These are phyloP conservation scores for Eumerus sabulonum DNA, from an alignment of 2,888 invertebrate species.

Conservation along the genomic window DNA sequence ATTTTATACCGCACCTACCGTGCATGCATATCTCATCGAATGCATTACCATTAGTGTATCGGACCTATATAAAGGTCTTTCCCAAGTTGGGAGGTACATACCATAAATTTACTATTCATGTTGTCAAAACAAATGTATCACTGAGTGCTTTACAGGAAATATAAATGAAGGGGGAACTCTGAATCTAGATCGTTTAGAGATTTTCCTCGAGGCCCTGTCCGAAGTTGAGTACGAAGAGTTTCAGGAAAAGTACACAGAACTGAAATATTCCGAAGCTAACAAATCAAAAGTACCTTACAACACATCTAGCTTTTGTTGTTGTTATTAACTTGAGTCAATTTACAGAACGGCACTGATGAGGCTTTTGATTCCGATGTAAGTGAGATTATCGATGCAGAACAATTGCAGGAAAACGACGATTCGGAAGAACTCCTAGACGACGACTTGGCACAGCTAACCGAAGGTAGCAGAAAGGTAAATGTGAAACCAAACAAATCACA, in stretches of 20 bases:
- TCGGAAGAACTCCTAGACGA: slow-evolving; percentile 69
- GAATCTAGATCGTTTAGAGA: slow-evolving; percentile 90
- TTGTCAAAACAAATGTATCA: too few species aligned
- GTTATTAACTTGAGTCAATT: not conserved
- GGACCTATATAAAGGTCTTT: slow-evolving; percentile 91
- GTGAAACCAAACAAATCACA: slow-evolving; percentile 69
- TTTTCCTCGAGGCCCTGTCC: slow-evolving; percentile 88
- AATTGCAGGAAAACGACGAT: too few species aligned
- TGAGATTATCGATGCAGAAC: slow-evolving; percentile 68
- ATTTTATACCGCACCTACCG: slow-evolving; percentile 97
- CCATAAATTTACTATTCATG: too few species aligned
- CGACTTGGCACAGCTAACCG: slow-evolving; percentile 75
- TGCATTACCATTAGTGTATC: slow-evolving; percentile 91
- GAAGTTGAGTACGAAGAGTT: slow-evolving; percentile 88
- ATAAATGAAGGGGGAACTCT: slow-evolving; percentile 94
- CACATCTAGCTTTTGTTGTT: too few species aligned
- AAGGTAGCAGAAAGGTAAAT: slow-evolving; percentile 74
- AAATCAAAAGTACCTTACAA: slow-evolving; percentile 81
- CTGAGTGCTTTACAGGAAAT: slow-evolving; percentile 85
- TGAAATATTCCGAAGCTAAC: slow-evolving; percentile 90
- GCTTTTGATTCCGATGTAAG: slow-evolving; percentile 75
- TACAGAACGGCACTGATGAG: slow-evolving; percentile 72
- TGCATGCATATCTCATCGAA: slow-evolving; percentile 95
- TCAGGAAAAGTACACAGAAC: slow-evolving; percentile 87
- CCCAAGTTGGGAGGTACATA: slow-evolving; percentile 90